Base-by-base conservation (phyloP, 2,113 vertebrate species). In the Amblyornis subalaris region DNA sequence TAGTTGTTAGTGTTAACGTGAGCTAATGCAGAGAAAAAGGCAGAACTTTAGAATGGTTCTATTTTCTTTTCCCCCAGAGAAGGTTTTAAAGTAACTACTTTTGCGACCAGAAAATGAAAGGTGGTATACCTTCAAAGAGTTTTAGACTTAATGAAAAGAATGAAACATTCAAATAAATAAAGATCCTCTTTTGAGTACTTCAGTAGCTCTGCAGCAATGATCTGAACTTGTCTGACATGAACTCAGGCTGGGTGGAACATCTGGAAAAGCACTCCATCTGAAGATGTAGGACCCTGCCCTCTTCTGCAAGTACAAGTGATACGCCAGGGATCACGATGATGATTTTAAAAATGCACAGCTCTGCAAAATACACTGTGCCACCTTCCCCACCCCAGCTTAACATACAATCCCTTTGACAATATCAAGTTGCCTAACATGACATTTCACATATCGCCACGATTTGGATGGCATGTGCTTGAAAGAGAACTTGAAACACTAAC, bases 381-480 rank as follows among this genome's bases (percentile, higher is more conserved):
- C 81, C 74, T 89, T 93, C 94, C 89, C 94, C 96, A 90, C 96
- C 96, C 96, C 53, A 87, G 93, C 93, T 96, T 97, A 95, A 88
- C 53, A 70, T 64, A 82, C 71, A 96, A 94, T 92, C 92, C 94
- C 87, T 92, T 75, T 92, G 83, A 94, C 93, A 95, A 75, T 86
- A 95, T 85, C 79, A 96, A 72, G 76, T 90, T 95, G 92, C 82
- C 79, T 78, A 89, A 94, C 35, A 57, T 61, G 70, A 76, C 75
- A 70, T 95, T 95, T 96, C 89, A 90, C 91, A 94, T 89, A 87
- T 65, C 89, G 76, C n/a, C 79, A 61, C 0, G 12, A 89, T 75
- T 85, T 93, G 87, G 78, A 92, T 85, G 88, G 94, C 61, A 88
- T 77, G 86, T 31, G 28, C 88, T 87, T 94, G 77, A 92, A 94